These are phyloP conservation scores for Taphrorychus bicolor DNA, from an alignment of 2,888 invertebrate genomes.

Conservation along the genomic window DNA sequence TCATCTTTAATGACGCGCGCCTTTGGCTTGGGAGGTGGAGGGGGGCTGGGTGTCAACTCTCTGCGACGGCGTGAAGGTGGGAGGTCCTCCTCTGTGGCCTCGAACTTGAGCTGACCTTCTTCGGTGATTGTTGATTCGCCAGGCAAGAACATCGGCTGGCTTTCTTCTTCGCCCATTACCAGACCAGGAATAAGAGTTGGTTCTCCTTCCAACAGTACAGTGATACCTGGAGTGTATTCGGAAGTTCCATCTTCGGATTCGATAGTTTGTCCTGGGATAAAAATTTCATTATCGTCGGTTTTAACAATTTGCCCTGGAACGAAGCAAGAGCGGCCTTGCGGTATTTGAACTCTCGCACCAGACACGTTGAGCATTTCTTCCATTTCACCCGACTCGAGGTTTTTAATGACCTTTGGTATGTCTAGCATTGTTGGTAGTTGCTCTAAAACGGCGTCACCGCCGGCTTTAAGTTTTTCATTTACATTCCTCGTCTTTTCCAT, in stretches of 20 bases:
- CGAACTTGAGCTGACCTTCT: constrained; percentile 56
- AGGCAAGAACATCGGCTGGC: constrained; percentile 56
- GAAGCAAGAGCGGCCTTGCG: constrained; percentile 73
- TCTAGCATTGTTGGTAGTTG: constrained; percentile 69
- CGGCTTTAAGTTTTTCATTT: constrained; percentile 65
- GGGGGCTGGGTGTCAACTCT: constrained; percentile 42
- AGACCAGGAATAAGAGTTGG: constrained; percentile 82
- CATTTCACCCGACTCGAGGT: constrained; percentile 66
- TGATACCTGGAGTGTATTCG: constrained; percentile 80
- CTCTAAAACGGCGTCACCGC: constrained; percentile 62
- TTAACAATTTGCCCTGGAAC: constrained; percentile 81
- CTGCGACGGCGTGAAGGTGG: constrained; percentile 43
- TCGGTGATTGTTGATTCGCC: constrained; percentile 57
- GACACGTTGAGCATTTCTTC: constrained; percentile 68
- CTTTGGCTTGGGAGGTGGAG: constrained; percentile 47
- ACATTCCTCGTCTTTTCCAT: constrained; percentile 68
- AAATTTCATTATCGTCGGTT: constrained; percentile 59
- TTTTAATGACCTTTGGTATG: constrained; percentile 68
- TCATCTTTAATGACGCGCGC: constrained; percentile 49
- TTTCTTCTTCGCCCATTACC: constrained; percentile 68
- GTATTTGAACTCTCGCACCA: constrained; percentile 62
- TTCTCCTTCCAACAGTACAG: constrained; percentile 76
- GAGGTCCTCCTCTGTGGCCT: constrained; percentile 53
- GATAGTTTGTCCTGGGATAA: constrained; percentile 74
- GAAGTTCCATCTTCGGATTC: constrained; percentile 74